phyloP scores from a whole-genome alignment of 2,797 vertebrate species.

The Antrozous pallidus region DNA sequence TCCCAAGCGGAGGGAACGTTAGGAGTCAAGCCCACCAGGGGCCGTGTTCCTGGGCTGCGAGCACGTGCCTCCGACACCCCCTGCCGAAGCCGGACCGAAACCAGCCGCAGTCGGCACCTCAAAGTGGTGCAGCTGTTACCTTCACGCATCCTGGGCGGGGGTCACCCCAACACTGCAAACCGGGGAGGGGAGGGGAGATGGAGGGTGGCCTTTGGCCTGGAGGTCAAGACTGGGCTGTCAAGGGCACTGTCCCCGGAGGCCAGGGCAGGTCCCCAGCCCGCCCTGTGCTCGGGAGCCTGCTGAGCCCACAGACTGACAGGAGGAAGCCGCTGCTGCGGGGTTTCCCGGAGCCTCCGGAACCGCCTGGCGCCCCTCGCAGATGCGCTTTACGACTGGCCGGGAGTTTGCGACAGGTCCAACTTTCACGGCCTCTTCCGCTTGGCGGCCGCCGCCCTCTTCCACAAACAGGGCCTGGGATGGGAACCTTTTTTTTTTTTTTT shows the following conservation, averaged over 20 bases:
- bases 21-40: too few relatives aligned
- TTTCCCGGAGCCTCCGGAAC: too few relatives aligned
- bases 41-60: too few relatives aligned
- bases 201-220: neutral
- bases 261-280: neutral
- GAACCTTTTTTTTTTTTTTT: too few relatives aligned
- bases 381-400: neutral
- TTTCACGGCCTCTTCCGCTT: neutral
- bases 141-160: neutral
- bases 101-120: neutral
- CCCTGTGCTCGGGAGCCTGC: neutral
- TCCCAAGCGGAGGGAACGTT: too few relatives aligned
- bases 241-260: neutral
- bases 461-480: accelerated
- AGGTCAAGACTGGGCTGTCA: neutral
- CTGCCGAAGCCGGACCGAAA: neutral
- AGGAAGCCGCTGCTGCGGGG: too few relatives aligned
- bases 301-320: neutral
- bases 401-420: too few relatives aligned
- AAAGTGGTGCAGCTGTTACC: neutral
- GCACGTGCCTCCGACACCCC: neutral
- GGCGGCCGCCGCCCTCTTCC: neutral
- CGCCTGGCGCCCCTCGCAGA: neutral
- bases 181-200: neutral
- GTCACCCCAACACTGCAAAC: neutral